Percentiles rank a stretch among this genome's conserved stretches.
These are phyloP conservation scores for Torymus aiolomorphi DNA, from an alignment of 2,888 invertebrate genomes.

Conservation along the genomic window DNA sequence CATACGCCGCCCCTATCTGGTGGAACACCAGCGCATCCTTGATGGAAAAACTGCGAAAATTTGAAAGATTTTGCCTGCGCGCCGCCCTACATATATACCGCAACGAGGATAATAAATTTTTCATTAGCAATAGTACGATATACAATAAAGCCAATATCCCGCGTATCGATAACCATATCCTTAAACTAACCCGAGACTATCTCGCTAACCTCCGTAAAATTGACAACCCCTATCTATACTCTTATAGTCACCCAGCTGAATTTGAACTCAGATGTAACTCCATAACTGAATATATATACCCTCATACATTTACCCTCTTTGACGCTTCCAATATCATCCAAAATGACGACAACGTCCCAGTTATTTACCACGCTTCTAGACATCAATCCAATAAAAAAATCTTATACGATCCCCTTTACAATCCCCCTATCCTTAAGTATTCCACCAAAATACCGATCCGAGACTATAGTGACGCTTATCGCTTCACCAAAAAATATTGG, in stretches of 20 bases:
- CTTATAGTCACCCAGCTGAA: no score
- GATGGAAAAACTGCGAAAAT: constrained; percentile 29
- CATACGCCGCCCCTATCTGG: constrained; percentile 20
- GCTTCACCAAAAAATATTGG: background rate
- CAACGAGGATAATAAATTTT: constrained; percentile 3
- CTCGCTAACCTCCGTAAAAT: background rate
- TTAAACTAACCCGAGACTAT: constrained; percentile 12
- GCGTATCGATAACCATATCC: background rate
- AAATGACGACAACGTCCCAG: background rate
- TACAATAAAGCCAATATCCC: constrained; percentile 26
- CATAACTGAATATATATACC: no score
- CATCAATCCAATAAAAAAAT: background rate
- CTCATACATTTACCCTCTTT: no score
- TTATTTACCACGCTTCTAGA: background rate
- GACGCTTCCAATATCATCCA: no score
- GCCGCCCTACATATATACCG: background rate
- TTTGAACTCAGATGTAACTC: no score
- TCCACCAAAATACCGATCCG: background rate
- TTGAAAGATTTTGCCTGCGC: constrained; percentile 29
- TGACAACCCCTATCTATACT: background rate
- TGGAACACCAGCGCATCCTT: constrained; percentile 20
- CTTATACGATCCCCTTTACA: background rate
- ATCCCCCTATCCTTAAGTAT: background rate
- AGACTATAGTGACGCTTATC: background rate
- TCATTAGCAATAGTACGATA: constrained; percentile 8